Conservation (phyloP, 2,113 vertebrate genomes). For the Tautogolabrus adspersus region DNA sequence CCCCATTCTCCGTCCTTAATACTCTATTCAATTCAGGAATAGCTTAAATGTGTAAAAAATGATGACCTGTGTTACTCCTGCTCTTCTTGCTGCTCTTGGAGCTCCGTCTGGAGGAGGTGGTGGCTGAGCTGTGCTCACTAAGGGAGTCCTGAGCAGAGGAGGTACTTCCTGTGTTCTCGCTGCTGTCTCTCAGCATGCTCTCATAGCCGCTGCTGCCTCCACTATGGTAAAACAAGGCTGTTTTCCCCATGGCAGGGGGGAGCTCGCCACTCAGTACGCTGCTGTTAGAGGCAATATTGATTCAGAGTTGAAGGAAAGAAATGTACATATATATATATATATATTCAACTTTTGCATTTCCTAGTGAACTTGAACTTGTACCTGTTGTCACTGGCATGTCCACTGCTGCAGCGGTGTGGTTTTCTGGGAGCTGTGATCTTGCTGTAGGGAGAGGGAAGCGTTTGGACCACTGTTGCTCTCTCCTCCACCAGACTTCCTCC, state of each 20-base stretch:
- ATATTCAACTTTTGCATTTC: neutral
- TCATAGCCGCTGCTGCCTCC: constrained; percentile 98
- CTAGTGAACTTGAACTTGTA: constrained; percentile 15
- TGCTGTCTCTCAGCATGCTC: constrained; percentile 98
- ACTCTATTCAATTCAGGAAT: neutral
- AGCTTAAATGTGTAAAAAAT: too few species aligned
- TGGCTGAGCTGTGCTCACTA: constrained; percentile 94
- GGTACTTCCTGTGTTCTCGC: constrained; percentile 95
- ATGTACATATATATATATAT: neutral
- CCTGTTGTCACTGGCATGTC: constrained; percentile 94
- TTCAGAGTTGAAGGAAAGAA: neutral
- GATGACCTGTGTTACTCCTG: constrained; percentile 88
- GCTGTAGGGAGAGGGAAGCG: constrained; percentile 96
- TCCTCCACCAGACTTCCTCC: constrained; percentile 79
- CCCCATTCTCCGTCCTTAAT: too few species aligned
- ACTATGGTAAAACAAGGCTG: constrained; percentile 96
- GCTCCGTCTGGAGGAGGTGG: constrained; percentile 90
- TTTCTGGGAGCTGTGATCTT: constrained; percentile 95
- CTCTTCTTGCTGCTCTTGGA: constrained; percentile 95
- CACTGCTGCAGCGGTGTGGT: constrained; percentile 96
- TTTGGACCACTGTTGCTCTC: constrained; percentile 82
- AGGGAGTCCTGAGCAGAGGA: constrained; percentile 97
- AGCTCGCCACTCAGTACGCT: constrained; percentile 97
- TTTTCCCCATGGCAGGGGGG: constrained; percentile 98
- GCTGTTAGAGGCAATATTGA: constrained; percentile 80